Conservation (phyloP, 1,140 invertebrate genomes). For the Reticulitermes speratus region DNA sequence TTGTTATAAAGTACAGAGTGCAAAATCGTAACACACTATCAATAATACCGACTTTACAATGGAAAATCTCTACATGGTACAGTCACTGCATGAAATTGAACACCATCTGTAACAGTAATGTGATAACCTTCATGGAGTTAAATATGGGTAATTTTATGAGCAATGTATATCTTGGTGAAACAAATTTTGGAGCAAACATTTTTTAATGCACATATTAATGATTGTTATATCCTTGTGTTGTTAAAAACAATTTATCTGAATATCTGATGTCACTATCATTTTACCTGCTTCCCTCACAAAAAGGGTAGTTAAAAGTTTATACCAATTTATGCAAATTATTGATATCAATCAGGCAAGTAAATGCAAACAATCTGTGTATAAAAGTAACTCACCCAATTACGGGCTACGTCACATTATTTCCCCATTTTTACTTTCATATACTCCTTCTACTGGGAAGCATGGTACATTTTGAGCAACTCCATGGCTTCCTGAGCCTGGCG, state of each 20-base stretch:
- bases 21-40: not conserved
- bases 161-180: not conserved
- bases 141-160: constrained; percentile 1
- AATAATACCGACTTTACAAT: not conserved
- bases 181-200: constrained; percentile 3
- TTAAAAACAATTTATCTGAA: not conserved
- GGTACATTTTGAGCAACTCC: constrained; percentile 65
- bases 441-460: constrained; percentile 29
- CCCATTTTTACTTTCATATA: constrained; percentile 9
- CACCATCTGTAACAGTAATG: not conserved
- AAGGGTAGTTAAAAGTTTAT: not conserved
- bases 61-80: not conserved
- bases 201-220: not conserved
- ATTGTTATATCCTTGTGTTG: not conserved
- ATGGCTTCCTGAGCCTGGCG: constrained; percentile 80
- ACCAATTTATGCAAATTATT: not conserved
- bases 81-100: not conserved
- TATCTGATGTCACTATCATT: not conserved
- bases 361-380: not conserved
- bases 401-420: not conserved
- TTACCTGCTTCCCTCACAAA: not conserved
- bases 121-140: not conserved
- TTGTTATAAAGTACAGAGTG: not conserved
- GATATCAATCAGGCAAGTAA: not conserved
- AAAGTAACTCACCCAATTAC: not conserved